Conservation (phyloP, 2,888 invertebrate species). For the Willowsia nigromaculata region DNA sequence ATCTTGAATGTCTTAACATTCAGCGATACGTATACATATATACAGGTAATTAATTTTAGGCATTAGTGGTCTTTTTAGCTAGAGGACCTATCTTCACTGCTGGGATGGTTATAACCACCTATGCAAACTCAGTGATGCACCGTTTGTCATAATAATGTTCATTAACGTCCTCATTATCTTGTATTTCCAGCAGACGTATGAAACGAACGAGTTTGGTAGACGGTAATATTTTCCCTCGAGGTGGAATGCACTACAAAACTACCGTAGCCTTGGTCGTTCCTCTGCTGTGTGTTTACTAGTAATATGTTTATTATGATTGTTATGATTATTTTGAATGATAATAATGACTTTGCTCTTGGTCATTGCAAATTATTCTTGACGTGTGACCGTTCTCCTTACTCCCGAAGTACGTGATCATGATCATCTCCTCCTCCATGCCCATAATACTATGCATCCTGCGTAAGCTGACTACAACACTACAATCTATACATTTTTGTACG, state of each 20-base stretch:
- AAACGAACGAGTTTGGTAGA: background rate
- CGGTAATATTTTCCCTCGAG: background rate
- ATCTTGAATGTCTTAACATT: background rate
- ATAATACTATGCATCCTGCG: background rate
- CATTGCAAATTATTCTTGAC: constrained; percentile 59
- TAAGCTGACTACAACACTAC: background rate
- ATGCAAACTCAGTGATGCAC: too few species aligned
- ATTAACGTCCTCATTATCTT: background rate
- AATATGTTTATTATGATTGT: constrained; percentile 41
- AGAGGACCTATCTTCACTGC: too few species aligned
- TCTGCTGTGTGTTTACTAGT: background rate
- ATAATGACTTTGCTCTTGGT: constrained; percentile 70
- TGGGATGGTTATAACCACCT: too few species aligned
- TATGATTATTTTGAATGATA: constrained; percentile 61
- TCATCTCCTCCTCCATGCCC: constrained; percentile 4
- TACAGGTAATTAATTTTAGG: too few species aligned
- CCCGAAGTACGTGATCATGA: constrained; percentile 9
- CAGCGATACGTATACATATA: background rate
- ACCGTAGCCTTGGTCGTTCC: background rate
- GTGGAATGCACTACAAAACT: background rate
- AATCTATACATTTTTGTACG: background rate
- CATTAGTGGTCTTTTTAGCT: too few species aligned
- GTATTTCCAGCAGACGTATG: background rate
- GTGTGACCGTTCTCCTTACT: constrained; percentile 10
- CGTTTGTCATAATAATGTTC: background rate